These are phyloP conservation scores for Macrophya annulata DNA, from an alignment of 2,888 invertebrate genomes.

Conservation along the genomic window DNA sequence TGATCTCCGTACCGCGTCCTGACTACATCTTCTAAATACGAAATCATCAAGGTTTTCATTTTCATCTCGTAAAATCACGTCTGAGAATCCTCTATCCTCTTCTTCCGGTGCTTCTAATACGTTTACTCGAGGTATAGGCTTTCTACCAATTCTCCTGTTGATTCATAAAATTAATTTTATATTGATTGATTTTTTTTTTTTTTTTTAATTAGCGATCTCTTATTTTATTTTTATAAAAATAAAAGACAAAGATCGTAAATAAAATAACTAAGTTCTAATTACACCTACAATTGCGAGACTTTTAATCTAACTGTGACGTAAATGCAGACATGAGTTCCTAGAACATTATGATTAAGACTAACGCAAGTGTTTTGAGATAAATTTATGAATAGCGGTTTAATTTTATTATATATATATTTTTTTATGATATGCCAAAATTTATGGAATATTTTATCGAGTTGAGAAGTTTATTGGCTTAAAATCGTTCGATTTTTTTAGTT, in stretches of 20 bases:
- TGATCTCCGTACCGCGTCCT: constrained; percentile 73
- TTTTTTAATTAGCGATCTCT: neutral
- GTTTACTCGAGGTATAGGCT: constrained; percentile 70
- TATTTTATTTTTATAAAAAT: neutral
- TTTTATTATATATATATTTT: neutral
- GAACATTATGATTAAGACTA: constrained; percentile 19
- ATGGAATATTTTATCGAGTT: neutral
- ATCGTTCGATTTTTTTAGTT: neutral
- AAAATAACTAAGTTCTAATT: neutral
- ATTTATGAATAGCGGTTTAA: neutral
- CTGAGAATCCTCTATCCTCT: constrained; percentile 60
- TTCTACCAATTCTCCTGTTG: constrained; percentile 70
- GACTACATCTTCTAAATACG: constrained; percentile 72
- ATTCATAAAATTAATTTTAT: neutral
- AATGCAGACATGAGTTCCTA: neutral
- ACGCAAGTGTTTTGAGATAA: neutral
- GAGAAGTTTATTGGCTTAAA: no score
- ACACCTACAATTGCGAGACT: neutral
- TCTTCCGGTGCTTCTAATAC: constrained; percentile 61
- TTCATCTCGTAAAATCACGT: constrained; percentile 69
- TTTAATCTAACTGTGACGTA: constrained; percentile 24
- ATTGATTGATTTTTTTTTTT: neutral
- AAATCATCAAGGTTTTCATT: constrained; percentile 74
- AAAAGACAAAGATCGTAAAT: neutral
- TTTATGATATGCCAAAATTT: neutral